These are phyloP conservation scores for Actinemys pallida DNA, from an alignment of 2,113 vertebrate genomes.

Conservation along the genomic window DNA sequence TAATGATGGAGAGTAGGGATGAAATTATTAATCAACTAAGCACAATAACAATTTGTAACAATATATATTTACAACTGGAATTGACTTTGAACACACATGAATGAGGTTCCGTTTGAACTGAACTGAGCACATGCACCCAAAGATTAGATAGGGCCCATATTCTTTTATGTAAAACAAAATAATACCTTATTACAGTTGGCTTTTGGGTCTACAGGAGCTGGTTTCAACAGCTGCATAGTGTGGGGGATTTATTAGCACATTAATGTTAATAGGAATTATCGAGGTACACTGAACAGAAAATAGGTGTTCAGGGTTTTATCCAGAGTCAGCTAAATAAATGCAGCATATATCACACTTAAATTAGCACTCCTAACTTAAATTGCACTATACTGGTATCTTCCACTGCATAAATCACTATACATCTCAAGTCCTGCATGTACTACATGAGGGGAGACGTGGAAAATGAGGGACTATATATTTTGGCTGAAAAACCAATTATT, in stretches of 20 bases:
- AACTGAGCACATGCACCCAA: neutral
- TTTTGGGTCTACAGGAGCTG: conserved; percentile 9
- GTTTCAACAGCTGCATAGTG: conserved; percentile 38
- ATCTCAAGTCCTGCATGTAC: neutral
- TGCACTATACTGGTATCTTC: conserved; percentile 7
- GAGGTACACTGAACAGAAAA: conserved; percentile 30
- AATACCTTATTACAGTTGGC: conserved; percentile 26
- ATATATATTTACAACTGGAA: neutral
- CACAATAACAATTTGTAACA: neutral
- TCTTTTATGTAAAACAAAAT: conserved; percentile 37
- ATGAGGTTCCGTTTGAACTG: neutral
- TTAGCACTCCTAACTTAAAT: conserved; percentile 33
- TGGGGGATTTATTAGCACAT: conserved; percentile 37
- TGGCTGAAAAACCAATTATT: conserved; percentile 43
- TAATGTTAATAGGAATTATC: conserved; percentile 43
- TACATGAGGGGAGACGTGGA: conserved; percentile 20
- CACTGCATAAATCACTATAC: neutral
- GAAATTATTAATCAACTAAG: neutral
- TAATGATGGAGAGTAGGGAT: accelerated
- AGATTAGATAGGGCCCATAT: neutral
- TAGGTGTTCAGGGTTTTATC: conserved; percentile 49
- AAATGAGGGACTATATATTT: conserved; percentile 36
- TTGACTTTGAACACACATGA: neutral
- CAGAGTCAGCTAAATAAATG: conserved; percentile 38
- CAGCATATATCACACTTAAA: neutral